Evolutionary conservation across 2,113 vertebrate species (phyloP).

Genomic region (Stictonetta naevosa): DNA sequence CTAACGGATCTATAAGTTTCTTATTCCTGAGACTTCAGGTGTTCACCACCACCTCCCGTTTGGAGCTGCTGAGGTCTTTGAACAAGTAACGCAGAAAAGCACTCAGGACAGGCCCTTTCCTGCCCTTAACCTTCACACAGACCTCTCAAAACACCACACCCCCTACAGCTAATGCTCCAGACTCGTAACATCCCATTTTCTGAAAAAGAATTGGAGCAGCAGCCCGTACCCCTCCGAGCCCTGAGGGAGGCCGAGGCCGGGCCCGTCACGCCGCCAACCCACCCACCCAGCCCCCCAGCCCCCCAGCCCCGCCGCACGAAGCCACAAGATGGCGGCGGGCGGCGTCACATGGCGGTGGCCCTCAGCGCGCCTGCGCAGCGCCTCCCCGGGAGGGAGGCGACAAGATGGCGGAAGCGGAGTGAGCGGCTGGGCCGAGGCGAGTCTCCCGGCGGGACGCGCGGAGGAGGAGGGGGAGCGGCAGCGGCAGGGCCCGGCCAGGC

Average conservation of each 20-base stretch:
- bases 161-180: neutral
- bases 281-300: neutral
- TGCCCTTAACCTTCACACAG: neutral
- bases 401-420: constrained; percentile 84
- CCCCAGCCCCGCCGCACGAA: fast-evolving
- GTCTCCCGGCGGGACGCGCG: constrained; percentile 62
- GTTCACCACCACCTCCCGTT: neutral
- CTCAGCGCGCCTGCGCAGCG: constrained; percentile 74
- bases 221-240: fast-evolving
- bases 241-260: neutral
- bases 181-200: no score
- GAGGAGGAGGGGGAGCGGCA: constrained; percentile 35
- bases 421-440: constrained; percentile 69
- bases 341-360: neutral
- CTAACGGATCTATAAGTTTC: fast-evolving
- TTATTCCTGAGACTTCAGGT: no score
- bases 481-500: neutral
- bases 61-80: neutral
- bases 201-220: no score
- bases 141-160: neutral
- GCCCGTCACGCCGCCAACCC: neutral
- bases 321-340: neutral
- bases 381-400: constrained; percentile 76
- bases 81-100: neutral
- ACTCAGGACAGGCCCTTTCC: no score